Conservation (phyloP, 2,797 vertebrate species). For the Poliocrania exsul region DNA sequence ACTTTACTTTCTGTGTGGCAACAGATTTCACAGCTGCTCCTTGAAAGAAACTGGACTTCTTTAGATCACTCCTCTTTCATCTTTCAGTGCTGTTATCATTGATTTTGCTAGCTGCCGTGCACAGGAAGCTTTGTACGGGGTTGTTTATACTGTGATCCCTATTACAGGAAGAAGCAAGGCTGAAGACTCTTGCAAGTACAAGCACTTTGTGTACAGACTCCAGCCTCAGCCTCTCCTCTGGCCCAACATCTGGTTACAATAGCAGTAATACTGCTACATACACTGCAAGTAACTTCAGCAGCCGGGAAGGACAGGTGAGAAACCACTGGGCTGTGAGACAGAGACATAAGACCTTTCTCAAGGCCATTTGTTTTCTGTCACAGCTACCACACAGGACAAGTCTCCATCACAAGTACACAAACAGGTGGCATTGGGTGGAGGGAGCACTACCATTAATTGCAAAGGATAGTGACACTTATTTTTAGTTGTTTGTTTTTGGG, state of each 20-base stretch:
- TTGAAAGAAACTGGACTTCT: neutral
- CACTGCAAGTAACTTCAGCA: slow-evolving; percentile 42
- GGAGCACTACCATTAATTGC: neutral
- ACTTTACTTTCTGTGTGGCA: neutral
- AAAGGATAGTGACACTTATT: neutral
- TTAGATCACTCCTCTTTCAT: neutral
- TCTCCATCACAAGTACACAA: neutral
- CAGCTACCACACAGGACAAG: neutral
- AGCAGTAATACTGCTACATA: slow-evolving; percentile 83
- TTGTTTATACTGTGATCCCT: neutral
- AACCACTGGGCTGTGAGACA: neutral
- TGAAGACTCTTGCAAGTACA: slow-evolving; percentile 84
- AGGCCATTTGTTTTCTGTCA: neutral
- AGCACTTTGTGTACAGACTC: slow-evolving; percentile 91
- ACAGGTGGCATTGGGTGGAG: neutral
- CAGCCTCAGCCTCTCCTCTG: slow-evolving; percentile 91
- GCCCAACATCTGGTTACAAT: slow-evolving; percentile 93
- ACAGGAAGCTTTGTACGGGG: neutral
- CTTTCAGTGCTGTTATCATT: neutral
- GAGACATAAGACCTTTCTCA: neutral
- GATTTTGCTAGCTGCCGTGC: neutral
- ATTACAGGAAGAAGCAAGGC: slow-evolving; percentile 86
- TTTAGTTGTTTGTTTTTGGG: neutral
- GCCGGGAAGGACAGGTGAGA: slow-evolving; percentile 69
- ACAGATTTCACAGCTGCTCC: neutral